phyloP scores from a whole-genome alignment of 1,140 invertebrate species.

The Archivesica marissinica region DNA sequence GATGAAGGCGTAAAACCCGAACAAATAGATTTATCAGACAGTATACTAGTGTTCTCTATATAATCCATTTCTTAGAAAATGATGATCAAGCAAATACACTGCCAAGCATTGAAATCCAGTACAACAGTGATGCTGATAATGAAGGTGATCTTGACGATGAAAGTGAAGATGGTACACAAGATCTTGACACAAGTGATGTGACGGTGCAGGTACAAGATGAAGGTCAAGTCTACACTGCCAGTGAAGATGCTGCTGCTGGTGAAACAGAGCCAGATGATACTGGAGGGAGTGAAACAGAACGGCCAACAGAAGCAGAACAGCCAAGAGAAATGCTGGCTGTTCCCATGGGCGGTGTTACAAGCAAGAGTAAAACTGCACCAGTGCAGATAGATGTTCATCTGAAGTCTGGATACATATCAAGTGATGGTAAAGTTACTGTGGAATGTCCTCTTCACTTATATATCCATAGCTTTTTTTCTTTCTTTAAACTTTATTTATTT shows the following conservation, averaged over 20 bases:
- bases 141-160: slow-evolving; percentile 18
- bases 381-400: neutral
- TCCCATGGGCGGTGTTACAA: neutral
- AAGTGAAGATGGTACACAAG: slow-evolving; percentile 4
- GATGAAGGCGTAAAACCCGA: too few species aligned
- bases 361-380: slow-evolving; percentile 14
- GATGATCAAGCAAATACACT: too few species aligned
- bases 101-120: too few species aligned
- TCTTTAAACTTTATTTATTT: too few species aligned
- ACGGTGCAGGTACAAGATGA: slow-evolving; percentile 4
- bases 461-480: too few species aligned
- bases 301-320: neutral
- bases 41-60: too few species aligned
- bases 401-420: neutral
- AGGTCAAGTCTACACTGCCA: slow-evolving; percentile 23
- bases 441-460: too few species aligned
- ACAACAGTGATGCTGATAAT: too few species aligned
- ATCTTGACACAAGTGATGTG: slow-evolving; percentile 31
- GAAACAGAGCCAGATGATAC: neutral
- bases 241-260: slow-evolving; percentile 15
- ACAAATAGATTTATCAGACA: too few species aligned
- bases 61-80: too few species aligned
- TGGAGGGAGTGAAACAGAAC: slow-evolving; percentile 7
- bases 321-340: too few species aligned
- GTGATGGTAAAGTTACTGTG: neutral